A percentile compares a stretch with the other conserved stretches of the same genome.
Conservation (phyloP, 2,113 vertebrate species). For the Phainopepla nitens region DNA sequence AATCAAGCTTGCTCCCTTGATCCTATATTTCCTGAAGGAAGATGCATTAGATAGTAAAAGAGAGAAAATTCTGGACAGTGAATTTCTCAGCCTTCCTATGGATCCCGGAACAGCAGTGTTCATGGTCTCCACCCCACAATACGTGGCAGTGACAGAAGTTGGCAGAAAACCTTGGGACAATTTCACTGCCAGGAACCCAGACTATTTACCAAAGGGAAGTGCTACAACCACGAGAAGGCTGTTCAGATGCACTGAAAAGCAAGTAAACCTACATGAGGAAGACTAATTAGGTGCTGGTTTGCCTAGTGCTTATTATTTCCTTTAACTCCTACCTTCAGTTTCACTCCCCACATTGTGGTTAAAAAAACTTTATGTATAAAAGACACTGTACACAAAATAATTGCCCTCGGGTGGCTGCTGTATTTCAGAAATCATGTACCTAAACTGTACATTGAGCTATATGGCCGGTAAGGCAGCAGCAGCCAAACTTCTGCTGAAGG, state of each 20-base stretch:
- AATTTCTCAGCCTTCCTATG: background rate
- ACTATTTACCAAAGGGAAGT: background rate
- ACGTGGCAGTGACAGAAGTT: background rate
- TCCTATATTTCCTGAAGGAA: background rate
- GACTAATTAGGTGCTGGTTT: background rate
- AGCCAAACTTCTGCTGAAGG: background rate
- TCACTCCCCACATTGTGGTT: background rate
- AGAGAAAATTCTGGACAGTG: background rate
- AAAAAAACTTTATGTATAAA: background rate
- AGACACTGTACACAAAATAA: background rate
- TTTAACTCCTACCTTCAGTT: background rate
- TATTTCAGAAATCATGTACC: background rate
- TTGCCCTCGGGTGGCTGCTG: background rate
- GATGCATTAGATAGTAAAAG: background rate
- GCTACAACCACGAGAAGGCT: background rate
- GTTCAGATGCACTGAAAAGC: background rate
- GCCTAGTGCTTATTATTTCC: background rate
- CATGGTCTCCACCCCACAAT: background rate
- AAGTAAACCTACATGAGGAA: background rate
- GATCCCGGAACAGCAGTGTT: background rate
- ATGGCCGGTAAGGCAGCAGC: background rate
- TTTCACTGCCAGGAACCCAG: background rate
- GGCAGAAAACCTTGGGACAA: background rate
- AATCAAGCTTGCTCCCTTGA: background rate
- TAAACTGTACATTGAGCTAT: background rate